Evolutionary conservation across 2,888 invertebrate genomes (phyloP).

Genomic region (Mesorhabditis spiculigera): DNA sequence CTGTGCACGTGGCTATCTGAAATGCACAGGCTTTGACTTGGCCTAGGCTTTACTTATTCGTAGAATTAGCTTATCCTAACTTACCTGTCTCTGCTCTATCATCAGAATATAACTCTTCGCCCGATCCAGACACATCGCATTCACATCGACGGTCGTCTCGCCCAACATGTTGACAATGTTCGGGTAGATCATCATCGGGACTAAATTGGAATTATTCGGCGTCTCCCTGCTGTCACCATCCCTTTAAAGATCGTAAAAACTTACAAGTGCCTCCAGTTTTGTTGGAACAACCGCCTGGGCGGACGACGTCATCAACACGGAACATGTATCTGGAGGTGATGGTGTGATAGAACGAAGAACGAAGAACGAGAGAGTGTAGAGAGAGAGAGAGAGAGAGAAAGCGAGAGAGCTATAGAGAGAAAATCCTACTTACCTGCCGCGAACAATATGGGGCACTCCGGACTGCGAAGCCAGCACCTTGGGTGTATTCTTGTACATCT

Average conservation of each 20-base stretch:
- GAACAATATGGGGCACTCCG: constrained; percentile 54
- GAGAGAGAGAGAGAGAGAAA: no score
- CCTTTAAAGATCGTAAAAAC: constrained; percentile 11
- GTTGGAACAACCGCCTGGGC: constrained; percentile 77
- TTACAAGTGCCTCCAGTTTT: constrained; percentile 58
- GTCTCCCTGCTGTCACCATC: no score
- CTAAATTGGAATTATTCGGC: constrained; percentile 19
- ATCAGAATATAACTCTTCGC: constrained; percentile 54
- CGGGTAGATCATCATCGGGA: constrained; percentile 65
- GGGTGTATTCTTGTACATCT: constrained; percentile 54
- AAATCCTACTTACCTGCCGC: constrained; percentile 68
- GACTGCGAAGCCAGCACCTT: constrained; percentile 54
- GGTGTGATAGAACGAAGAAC: background rate
- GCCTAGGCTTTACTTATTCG: background rate
- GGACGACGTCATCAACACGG: constrained; percentile 87
- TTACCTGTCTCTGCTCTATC: constrained; percentile 51
- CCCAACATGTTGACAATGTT: constrained; percentile 97
- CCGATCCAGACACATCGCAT: constrained; percentile 84
- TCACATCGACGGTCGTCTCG: constrained; percentile 90
- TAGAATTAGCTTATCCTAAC: background rate
- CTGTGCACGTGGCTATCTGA: constrained; percentile 47
- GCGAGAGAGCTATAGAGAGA: no score
- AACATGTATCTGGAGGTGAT: constrained; percentile 73
- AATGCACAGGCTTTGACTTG: background rate
- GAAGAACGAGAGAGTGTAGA: no score